These are phyloP conservation scores for Tragelaphus strepsiceros DNA, from an alignment of 2,113 vertebrate genomes.

Conservation along the genomic window DNA sequence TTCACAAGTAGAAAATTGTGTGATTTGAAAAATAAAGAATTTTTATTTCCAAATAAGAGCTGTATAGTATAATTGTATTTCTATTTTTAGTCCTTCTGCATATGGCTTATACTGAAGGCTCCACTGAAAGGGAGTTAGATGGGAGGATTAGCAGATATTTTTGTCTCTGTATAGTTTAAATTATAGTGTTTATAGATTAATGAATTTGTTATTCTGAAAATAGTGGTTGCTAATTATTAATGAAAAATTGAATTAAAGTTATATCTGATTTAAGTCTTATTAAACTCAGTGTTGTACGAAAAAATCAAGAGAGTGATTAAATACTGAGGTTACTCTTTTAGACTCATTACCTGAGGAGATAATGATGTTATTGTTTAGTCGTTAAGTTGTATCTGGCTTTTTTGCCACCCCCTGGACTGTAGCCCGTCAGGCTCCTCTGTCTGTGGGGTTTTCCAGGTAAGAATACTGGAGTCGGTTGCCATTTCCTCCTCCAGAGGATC, in stretches of 20 bases:
- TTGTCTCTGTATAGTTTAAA: background rate
- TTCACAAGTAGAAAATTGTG: conserved; percentile 24
- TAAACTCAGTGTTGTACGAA: background rate
- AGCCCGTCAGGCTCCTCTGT: background rate
- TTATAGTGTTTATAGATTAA: background rate
- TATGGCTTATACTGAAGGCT: background rate
- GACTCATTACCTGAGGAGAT: background rate
- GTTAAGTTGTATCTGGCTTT: background rate
- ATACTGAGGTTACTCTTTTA: background rate
- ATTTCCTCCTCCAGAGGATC: background rate
- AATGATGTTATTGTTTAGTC: background rate
- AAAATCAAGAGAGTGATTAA: background rate
- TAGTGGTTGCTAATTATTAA: background rate
- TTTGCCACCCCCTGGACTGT: background rate
- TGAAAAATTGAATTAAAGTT: background rate
- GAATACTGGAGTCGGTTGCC: background rate
- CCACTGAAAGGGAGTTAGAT: background rate
- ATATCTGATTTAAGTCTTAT: background rate
- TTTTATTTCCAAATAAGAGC: background rate
- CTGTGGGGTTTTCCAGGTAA: background rate
- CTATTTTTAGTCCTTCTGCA: background rate
- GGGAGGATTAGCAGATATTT: background rate
- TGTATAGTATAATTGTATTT: background rate
- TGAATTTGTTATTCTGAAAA: background rate
- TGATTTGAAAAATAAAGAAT: conserved; percentile 12